Conservation (phyloP, 2,888 invertebrate genomes). For the Electrophaes corylata region DNA sequence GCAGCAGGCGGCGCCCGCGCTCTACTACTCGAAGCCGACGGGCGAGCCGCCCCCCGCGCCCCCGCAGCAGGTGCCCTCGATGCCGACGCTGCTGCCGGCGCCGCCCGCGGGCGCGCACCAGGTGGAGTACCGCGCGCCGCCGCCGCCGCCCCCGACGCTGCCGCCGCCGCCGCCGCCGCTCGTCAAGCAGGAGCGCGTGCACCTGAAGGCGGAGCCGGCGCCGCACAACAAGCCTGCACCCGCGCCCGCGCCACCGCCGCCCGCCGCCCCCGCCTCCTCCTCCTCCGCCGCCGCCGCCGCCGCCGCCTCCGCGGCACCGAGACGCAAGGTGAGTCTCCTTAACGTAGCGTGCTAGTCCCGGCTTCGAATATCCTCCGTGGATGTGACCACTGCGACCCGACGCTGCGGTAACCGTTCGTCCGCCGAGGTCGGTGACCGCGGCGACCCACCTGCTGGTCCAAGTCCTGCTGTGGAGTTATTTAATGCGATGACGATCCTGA, state of each 20-base stretch:
- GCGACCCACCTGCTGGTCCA: too few species aligned
- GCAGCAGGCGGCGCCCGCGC: slow-evolving; percentile 66
- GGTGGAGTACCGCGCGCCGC: slow-evolving; percentile 43
- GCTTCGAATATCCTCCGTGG: too few species aligned
- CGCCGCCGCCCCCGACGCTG: slow-evolving; percentile 56
- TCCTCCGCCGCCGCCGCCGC: slow-evolving; percentile 53
- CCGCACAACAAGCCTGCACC: slow-evolving; percentile 45
- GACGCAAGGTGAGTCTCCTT: slow-evolving; percentile 54
- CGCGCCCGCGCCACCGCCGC: slow-evolving; percentile 20
- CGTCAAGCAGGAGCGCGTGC: slow-evolving; percentile 70
- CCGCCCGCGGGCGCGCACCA: slow-evolving; percentile 35
- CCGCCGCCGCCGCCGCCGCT: slow-evolving; percentile 65
- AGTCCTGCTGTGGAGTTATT: too few species aligned
- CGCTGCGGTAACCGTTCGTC: too few species aligned
- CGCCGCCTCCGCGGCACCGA: slow-evolving; percentile 34
- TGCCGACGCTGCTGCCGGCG: slow-evolving; percentile 40
- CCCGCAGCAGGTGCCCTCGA: slow-evolving; percentile 44
- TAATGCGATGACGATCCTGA: too few species aligned
- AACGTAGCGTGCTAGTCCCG: too few species aligned
- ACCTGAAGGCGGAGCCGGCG: slow-evolving; percentile 78
- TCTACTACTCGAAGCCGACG: slow-evolving; percentile 61
- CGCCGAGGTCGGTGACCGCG: too few species aligned
- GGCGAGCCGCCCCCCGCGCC: slow-evolving; percentile 79
- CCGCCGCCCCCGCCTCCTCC: slow-evolving; percentile 54
- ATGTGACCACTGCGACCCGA: too few species aligned